Conservation (phyloP, 1,140 invertebrate species). For the Goniozus legneri region DNA sequence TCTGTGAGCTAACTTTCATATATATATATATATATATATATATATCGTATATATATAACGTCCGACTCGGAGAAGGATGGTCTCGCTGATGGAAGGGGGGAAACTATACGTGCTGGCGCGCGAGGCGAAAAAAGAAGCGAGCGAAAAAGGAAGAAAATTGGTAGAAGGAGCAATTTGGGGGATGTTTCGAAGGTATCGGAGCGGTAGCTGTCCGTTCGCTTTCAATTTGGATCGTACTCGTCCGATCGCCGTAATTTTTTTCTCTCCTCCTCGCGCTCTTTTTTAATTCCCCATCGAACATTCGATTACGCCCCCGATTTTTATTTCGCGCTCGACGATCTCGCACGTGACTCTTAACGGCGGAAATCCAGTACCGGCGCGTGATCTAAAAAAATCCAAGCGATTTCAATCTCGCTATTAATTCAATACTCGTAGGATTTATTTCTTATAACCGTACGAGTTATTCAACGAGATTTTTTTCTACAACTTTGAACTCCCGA, state of each 20-base stretch:
- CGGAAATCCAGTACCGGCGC: too few species aligned
- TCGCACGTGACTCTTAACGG: too few species aligned
- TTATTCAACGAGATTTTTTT: too few species aligned
- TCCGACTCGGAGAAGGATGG: constrained; percentile 1
- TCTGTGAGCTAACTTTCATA: too few species aligned
- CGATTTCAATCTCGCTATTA: too few species aligned
- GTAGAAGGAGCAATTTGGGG: constrained; percentile 10
- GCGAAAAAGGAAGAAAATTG: neutral
- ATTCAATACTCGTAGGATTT: too few species aligned
- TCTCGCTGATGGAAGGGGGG: neutral
- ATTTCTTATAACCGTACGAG: too few species aligned
- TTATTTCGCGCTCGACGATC: too few species aligned
- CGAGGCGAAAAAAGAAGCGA: constrained; percentile 10
- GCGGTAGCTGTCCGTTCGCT: neutral
- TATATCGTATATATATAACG: neutral
- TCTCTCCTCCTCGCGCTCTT: too few species aligned
- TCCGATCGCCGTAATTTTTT: neutral
- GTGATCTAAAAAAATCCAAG: too few species aligned
- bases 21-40: neutral
- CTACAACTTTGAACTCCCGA: too few species aligned
- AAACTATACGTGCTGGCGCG: constrained; percentile 5
- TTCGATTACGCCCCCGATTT: neutral
- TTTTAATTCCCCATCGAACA: neutral
- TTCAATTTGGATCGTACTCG: constrained; percentile 5
- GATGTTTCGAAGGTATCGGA: constrained; percentile 15